These are phyloP conservation scores for Lipophrys pholis DNA, from an alignment of 2,113 vertebrate species.

Conservation along the genomic window DNA sequence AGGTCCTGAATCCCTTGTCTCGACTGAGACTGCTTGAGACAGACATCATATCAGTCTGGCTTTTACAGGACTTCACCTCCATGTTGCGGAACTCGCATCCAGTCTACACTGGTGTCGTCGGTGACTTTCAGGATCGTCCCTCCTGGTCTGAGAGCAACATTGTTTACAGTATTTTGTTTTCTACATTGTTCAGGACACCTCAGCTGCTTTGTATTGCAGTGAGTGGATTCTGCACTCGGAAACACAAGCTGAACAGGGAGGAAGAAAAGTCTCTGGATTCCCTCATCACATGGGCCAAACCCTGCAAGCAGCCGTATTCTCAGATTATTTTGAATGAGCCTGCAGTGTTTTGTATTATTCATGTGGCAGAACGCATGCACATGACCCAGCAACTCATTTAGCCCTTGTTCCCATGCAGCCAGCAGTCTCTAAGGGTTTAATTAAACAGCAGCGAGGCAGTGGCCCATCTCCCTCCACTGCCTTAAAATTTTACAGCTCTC, in stretches of 20 bases:
- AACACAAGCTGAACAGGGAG: conserved; percentile 32
- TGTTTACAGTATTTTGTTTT: neutral
- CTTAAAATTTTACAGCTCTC: conserved; percentile 57
- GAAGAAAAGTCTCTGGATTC: conserved; percentile 51
- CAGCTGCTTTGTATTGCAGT: conserved; percentile 4
- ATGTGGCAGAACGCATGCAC: conserved; percentile 71
- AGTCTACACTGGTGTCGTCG: too few species aligned
- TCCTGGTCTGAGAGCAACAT: neutral
- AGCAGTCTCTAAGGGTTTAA: conserved; percentile 76
- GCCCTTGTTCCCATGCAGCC: conserved; percentile 73
- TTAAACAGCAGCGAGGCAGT: conserved; percentile 73
- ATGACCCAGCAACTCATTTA: conserved; percentile 78
- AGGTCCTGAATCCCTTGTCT: too few species aligned
- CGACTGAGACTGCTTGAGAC: too few species aligned
- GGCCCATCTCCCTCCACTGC: conserved; percentile 63
- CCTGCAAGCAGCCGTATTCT: conserved; percentile 49
- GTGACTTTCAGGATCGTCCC: too few species aligned
- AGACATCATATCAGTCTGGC: too few species aligned
- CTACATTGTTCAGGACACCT: conserved; percentile 20
- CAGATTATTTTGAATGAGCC: conserved; percentile 73
- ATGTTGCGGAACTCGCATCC: too few species aligned
- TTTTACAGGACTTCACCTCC: too few species aligned
- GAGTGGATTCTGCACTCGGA: neutral
- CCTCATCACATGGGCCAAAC: conserved; percentile 50
- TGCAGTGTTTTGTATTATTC: conserved; percentile 80